Evolutionary conservation across 2,888 invertebrate species (phyloP).

Genomic region (Timema cristinae): DNA sequence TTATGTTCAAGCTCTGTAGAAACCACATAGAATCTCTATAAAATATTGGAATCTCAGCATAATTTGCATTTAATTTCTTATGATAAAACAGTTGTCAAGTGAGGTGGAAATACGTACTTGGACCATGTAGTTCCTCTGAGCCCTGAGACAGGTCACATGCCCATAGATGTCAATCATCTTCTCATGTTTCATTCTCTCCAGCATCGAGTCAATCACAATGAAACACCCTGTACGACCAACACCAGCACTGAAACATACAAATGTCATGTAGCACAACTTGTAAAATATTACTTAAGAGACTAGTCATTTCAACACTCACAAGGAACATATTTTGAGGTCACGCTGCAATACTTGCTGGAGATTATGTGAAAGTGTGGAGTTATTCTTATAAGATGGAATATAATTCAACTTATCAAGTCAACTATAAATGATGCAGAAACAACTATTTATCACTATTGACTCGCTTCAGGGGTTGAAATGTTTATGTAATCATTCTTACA

Average conservation of each 20-base stretch:
- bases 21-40: no score
- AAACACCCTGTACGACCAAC: conserved; percentile 96
- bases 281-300: not conserved
- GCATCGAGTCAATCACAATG: conserved; percentile 98
- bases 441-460: no score
- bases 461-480: no score
- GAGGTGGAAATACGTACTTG: conserved; percentile 43
- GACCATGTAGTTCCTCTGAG: conserved; percentile 99
- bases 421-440: no score
- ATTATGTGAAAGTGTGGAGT: no score
- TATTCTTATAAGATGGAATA: no score
- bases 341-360: not conserved
- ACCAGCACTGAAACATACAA: conserved; percentile 56
- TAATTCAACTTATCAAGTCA: no score
- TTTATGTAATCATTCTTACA: no score
- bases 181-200: conserved; percentile 94
- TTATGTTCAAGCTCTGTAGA: no score
- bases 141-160: conserved; percentile 94
- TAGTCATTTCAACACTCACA: not conserved
- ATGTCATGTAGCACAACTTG: not conserved
- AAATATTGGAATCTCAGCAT: no score
- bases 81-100: no score
- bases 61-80: no score
- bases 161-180: conserved; percentile 99
- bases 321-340: not conserved